Base-by-base conservation (phyloP, 2,113 vertebrate genomes). In the Archilochus colubris region DNA sequence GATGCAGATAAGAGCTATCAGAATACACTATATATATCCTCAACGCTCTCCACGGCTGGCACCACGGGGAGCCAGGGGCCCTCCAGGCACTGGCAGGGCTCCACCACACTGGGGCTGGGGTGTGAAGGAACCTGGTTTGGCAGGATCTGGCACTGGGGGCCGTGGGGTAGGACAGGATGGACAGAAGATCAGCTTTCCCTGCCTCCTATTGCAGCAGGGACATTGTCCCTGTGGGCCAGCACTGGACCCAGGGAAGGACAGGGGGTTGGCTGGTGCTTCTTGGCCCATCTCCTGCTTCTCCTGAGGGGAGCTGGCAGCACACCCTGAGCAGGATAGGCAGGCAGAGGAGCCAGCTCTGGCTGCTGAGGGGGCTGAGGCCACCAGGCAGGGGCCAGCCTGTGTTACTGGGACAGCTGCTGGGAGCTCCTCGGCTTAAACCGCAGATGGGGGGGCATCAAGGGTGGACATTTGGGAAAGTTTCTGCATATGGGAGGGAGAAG, bases 41-140 rank as follows among this genome's bases (percentile, higher is more conserved):
- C 51, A 54, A 21, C 40, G 38, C 55, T 40, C 80, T 15, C 30
- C 2, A 7, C 36, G 43, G 77, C 72, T 6, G 76, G 79, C 79
- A 73, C 4, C 0, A 53, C 63, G 24, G 44, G 25, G 25, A 86
- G 83, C 79, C 91, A 63, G 44, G 6, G 63, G 46, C 70, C 62
- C 75, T 61, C 48, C 76, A n/a, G 86, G 75, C 19, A 1, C 79
- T 9, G 3, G 17, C 55, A 61, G 58, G 58, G 31, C 85, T 82
- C 54, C 1, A 28, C 44, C 1, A 1, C 0, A 4, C 48, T 0
- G 0, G 62, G 75, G 7, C 33, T 2, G 1, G 36, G 31, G 31
- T 12, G 21, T 1, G 4, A 38, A 62, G 30, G 21, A 80, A 36
- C 46, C 63, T 3, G 1, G 54, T 77, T 19, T 1, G 3, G 80